phyloP scores from a whole-genome alignment of 2,113 vertebrate genomes.

The Ciconia boyciana region DNA sequence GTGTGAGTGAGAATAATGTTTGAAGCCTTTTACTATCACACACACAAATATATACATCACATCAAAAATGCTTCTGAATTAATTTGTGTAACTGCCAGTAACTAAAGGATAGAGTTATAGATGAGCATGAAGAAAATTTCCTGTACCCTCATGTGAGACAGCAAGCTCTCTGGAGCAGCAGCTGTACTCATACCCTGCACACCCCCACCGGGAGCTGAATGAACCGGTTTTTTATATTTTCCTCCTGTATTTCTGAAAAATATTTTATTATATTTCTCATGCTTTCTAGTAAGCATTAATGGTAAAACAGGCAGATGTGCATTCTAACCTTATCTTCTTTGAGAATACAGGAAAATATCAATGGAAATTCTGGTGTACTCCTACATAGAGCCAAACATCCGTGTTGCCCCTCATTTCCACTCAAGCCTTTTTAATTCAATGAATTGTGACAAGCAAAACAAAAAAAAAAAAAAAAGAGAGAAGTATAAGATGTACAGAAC shows the following conservation, averaged over 20 bases:
- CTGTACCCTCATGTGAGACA: not conserved
- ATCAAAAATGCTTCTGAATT: not conserved
- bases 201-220: not conserved
- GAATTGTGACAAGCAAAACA: not conserved
- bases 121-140: not conserved
- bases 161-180: accelerated
- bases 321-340: not conserved
- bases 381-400: not conserved
- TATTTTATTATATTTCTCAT: not conserved
- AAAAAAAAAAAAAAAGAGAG: not conserved
- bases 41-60: not conserved
- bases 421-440: not conserved
- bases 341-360: not conserved
- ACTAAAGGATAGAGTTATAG: not conserved
- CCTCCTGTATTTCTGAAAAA: not conserved
- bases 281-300: not conserved
- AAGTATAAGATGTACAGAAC: not conserved
- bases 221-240: not conserved
- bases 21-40: not conserved
- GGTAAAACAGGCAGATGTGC: not conserved
- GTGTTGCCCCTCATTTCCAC: not conserved
- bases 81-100: not conserved
- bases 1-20: not conserved
- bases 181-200: not conserved
- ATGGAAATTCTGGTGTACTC: not conserved